These are phyloP conservation scores for Sigmodon hispidus DNA, from an alignment of 2,113 vertebrate genomes.

Conservation along the genomic window DNA sequence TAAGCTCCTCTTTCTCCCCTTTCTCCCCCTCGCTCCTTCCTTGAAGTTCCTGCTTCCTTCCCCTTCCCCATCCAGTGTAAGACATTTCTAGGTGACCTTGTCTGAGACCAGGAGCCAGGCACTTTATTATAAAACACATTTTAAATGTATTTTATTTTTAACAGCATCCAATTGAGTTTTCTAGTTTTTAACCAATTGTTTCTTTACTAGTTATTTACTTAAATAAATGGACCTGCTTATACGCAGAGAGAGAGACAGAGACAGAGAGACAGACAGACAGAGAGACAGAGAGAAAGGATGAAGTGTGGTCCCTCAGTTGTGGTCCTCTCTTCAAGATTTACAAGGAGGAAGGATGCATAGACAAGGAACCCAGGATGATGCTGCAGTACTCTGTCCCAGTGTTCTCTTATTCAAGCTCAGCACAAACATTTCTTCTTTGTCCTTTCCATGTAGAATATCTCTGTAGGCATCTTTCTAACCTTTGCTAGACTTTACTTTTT, in stretches of 20 bases:
- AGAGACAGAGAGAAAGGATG: background rate
- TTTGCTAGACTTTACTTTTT: background rate
- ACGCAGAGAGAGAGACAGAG: background rate
- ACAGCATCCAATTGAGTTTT: background rate
- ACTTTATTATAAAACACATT: background rate
- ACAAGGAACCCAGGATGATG: rapidly evolving
- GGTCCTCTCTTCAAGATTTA: background rate
- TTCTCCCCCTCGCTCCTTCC: background rate
- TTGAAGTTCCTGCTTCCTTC: background rate
- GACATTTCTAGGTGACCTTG: background rate
- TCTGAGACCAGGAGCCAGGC: background rate
- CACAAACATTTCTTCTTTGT: background rate
- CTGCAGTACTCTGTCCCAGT: rapidly evolving
- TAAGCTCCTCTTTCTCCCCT: background rate
- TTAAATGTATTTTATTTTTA: background rate
- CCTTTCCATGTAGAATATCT: background rate
- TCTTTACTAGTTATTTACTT: background rate
- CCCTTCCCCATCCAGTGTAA: background rate
- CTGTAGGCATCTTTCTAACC: background rate
- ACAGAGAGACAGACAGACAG: too few relatives aligned
- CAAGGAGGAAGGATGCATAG: too few relatives aligned
- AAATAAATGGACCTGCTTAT: background rate
- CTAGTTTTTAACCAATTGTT: background rate
- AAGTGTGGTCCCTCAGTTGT: background rate
- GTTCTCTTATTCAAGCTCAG: background rate